These are phyloP conservation scores for Myanophis thanlyinensis DNA, from an alignment of 2,113 vertebrate species.

Conservation along the genomic window DNA sequence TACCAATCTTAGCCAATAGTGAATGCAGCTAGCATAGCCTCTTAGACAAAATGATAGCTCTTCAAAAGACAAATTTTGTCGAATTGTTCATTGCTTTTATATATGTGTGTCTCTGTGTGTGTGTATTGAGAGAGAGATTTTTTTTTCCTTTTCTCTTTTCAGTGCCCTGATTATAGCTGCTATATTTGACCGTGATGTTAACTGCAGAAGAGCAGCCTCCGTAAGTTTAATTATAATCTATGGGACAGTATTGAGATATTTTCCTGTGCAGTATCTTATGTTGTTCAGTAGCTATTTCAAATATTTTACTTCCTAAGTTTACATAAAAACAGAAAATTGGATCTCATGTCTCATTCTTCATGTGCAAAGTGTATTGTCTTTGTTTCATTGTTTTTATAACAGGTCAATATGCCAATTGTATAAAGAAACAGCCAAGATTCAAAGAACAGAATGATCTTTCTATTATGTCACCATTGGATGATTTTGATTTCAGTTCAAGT, in stretches of 20 bases:
- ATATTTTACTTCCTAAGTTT: neutral
- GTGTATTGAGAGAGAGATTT: no score
- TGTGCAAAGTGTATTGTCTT: neutral
- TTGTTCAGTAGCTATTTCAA: neutral
- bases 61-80: neutral
- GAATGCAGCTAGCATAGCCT: neutral
- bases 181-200: constrained; percentile 85
- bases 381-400: neutral
- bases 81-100: neutral
- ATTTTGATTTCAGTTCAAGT: neutral
- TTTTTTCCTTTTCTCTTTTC: constrained; percentile 32
- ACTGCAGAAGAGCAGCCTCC: constrained; percentile 87
- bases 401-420: neutral
- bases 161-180: constrained; percentile 84
- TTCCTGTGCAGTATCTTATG: neutral
- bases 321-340: neutral
- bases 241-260: neutral
- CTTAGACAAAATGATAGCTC: neutral
- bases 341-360: neutral
- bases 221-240: constrained; percentile 80
- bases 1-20: neutral
- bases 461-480: neutral
- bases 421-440: neutral
- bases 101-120: neutral
- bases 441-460: neutral